Evolutionary conservation across 2,888 invertebrate genomes (phyloP).

Genomic region (Lochmaea crataegi): DNA sequence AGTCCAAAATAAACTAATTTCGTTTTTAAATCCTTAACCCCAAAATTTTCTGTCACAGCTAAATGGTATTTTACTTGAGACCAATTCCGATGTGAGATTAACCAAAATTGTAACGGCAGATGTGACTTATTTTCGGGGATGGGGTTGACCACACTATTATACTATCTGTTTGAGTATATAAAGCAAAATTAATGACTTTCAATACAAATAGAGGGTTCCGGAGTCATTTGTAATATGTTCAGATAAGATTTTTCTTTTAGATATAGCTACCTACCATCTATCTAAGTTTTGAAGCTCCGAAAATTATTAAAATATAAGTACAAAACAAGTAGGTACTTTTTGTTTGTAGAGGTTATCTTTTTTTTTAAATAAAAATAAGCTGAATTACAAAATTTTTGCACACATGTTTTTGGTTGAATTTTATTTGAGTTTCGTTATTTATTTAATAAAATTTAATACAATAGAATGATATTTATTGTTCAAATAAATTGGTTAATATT

Average conservation of each 20-base stretch:
- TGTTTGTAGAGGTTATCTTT: no score
- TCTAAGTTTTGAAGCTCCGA: no score
- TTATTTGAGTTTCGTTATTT: no score
- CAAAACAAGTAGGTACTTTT: no score
- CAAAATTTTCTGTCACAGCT: conserved; percentile 26
- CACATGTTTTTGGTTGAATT: no score
- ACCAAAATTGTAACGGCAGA: conserved; percentile 53
- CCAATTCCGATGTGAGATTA: conserved; percentile 46
- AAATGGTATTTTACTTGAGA: conserved; percentile 44
- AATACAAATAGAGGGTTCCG: conserved; percentile 24
- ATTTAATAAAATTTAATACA: no score
- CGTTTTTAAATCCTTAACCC: background rate
- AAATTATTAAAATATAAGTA: no score
- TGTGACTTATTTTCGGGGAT: conserved; percentile 55
- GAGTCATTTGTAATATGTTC: conserved; percentile 22
- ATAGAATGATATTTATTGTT: no score
- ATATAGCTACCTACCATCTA: background rate
- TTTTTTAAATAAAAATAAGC: no score
- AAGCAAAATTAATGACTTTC: conserved; percentile 54
- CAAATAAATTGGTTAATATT: no score
- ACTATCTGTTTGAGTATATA: conserved; percentile 50
- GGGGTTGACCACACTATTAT: conserved; percentile 56
- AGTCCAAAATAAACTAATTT: background rate
- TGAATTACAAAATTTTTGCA: no score
- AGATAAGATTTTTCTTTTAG: conserved; percentile 6